Evolutionary conservation across 2,888 invertebrate species (phyloP).

Genomic region (Mesorhabditis belari): DNA sequence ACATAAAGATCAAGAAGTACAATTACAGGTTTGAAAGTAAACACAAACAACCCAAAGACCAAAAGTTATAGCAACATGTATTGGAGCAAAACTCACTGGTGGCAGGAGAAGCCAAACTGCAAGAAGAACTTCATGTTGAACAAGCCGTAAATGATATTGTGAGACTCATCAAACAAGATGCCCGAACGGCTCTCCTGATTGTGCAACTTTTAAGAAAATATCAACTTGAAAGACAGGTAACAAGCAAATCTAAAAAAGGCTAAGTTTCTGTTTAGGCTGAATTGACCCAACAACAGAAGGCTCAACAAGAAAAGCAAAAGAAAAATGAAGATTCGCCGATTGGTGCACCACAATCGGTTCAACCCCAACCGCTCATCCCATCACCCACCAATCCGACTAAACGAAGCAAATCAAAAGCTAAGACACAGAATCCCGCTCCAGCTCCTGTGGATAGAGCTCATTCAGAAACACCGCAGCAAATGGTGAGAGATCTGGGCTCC

Average conservation of each 20-base stretch:
- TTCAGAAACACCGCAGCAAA: background rate
- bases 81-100: constrained; percentile 30
- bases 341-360: background rate
- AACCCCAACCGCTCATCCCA: background rate
- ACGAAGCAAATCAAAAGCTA: background rate
- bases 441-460: background rate
- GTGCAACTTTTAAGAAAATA: constrained; percentile 45
- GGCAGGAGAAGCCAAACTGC: constrained; percentile 31
- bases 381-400: too few species aligned
- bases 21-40: constrained; percentile 8
- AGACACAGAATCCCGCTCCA: background rate
- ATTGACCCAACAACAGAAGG: background rate
- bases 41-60: too few species aligned
- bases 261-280: background rate
- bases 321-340: constrained; percentile 1
- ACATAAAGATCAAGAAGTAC: background rate
- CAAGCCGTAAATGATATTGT: constrained; percentile 49
- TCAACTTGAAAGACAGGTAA: constrained; percentile 29
- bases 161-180: constrained; percentile 36
- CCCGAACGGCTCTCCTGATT: constrained; percentile 45
- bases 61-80: constrained; percentile 28
- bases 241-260: background rate
- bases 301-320: constrained; percentile 2
- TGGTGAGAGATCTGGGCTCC: too few species aligned
- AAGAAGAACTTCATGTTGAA: constrained; percentile 41